Evolutionary conservation across 2,888 invertebrate species (phyloP).

Genomic region (Cephus runcator): DNA sequence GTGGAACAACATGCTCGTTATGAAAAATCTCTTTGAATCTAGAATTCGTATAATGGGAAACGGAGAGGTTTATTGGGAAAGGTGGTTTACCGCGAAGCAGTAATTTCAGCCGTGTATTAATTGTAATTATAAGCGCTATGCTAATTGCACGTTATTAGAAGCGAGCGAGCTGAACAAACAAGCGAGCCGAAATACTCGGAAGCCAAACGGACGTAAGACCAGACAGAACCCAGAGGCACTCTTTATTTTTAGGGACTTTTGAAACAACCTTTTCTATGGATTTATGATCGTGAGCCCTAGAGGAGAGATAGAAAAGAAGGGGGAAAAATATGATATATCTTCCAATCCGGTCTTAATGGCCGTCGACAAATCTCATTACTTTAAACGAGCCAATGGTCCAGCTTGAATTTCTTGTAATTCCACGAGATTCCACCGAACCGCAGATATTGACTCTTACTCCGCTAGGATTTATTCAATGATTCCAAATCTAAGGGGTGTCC

Average conservation of each 20-base stretch:
- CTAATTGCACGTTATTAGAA: conserved; percentile 54
- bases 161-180: conserved; percentile 48
- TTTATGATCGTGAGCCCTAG: background rate
- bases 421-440: background rate
- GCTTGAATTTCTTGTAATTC: background rate
- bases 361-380: background rate
- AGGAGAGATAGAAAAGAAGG: background rate
- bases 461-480: background rate
- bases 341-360: background rate
- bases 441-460: background rate
- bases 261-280: conserved; percentile 9
- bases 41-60: no score
- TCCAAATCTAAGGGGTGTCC: no score
- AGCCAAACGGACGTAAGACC: conserved; percentile 13
- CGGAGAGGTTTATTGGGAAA: background rate
- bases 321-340: background rate
- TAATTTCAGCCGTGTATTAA: conserved; percentile 46
- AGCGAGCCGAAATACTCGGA: conserved; percentile 25
- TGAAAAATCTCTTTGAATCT: no score
- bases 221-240: conserved; percentile 22
- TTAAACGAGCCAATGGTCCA: background rate
- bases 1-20: no score
- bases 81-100: conserved; percentile 14
- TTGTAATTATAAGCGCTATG: conserved; percentile 49
- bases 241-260: conserved; percentile 25